Evolutionary conservation across 53 echinoderm and acorn worm species (phyloP).

Genomic region (Zoroaster sp.): DNA sequence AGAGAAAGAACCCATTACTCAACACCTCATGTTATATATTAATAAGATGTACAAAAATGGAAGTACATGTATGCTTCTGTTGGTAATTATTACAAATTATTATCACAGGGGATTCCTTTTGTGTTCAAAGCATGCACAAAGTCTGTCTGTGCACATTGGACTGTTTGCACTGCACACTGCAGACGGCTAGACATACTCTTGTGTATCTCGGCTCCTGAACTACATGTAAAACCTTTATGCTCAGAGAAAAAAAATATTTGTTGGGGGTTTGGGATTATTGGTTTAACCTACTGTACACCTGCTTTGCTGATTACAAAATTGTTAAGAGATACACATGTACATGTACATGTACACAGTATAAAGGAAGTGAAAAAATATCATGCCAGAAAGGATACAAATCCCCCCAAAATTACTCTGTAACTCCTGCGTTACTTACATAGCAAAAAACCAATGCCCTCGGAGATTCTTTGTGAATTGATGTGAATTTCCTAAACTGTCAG

Average conservation of each 20-base stretch:
- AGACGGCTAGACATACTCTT: background rate
- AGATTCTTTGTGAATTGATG: background rate
- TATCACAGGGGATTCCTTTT: background rate
- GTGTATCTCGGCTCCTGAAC: background rate
- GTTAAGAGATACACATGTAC: no score
- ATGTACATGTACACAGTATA: no score
- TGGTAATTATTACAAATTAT: background rate
- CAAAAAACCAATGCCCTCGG: background rate
- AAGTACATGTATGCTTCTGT: background rate
- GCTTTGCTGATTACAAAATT: background rate
- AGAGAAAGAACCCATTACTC: background rate
- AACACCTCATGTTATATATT: background rate
- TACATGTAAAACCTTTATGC: no score
- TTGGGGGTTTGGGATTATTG: background rate
- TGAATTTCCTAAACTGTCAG: slow-evolving; percentile 30
- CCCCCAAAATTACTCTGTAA: no score
- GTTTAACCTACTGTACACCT: background rate
- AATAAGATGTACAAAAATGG: no score
- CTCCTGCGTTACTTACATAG: background rate
- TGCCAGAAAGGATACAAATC: no score
- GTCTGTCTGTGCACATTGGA: background rate
- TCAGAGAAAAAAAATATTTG: background rate
- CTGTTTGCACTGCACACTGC: slow-evolving; percentile 4
- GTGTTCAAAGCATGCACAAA: background rate
- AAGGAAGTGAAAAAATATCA: no score